phyloP scores from a whole-genome alignment of 2,888 invertebrate genomes.

The Teinopalpus imperialis region DNA sequence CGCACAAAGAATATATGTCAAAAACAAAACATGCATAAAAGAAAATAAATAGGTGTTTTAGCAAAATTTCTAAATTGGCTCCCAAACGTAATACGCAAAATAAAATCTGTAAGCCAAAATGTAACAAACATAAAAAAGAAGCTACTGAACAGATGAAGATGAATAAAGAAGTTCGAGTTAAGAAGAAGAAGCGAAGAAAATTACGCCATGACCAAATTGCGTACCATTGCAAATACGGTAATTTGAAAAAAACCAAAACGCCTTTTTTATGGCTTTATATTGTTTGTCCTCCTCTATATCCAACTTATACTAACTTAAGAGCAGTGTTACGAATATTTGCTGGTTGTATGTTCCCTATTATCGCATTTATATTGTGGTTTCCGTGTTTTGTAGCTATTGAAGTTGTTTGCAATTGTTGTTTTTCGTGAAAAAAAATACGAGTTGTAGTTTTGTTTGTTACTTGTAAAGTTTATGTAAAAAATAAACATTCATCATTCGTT shows the following conservation, averaged over 20 bases:
- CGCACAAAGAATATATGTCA: no score
- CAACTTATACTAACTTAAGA: constrained; percentile 32
- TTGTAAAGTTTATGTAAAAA: no score
- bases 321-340: constrained; percentile 1
- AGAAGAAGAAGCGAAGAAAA: constrained; percentile 31
- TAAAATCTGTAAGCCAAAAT: not conserved
- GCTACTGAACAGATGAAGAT: no score
- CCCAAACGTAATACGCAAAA: no score
- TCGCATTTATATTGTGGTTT: constrained; percentile 50
- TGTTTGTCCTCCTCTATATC: constrained; percentile 45
- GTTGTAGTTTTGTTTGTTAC: no score
- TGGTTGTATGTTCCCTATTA: constrained; percentile 28
- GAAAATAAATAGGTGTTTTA: no score
- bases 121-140: no score
- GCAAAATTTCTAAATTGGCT: no score
- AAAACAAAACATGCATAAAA: no score
- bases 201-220: constrained; percentile 40
- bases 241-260: constrained; percentile 47
- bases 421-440: no score
- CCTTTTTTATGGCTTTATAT: constrained; percentile 59
- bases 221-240: constrained; percentile 41
- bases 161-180: not conserved
- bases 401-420: constrained; percentile 37
- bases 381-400: constrained; percentile 53
- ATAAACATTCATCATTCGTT: no score